Percentiles rank a stretch among this genome's conserved stretches.
phyloP scores from a whole-genome alignment of 1,140 invertebrate genomes.

The Charaxes varanes region DNA sequence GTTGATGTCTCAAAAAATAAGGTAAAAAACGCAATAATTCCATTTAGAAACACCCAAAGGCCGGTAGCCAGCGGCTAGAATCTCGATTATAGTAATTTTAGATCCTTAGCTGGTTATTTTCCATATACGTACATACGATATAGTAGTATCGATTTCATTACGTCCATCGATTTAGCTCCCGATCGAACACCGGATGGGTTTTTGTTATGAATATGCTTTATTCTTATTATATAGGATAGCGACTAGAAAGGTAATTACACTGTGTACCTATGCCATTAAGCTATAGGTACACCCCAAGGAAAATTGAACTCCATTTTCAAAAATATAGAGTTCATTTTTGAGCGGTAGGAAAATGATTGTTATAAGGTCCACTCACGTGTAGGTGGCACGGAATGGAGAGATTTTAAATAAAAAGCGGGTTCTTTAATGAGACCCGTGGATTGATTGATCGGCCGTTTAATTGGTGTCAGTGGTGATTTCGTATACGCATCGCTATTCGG shows the following conservation, averaged over 20 bases:
- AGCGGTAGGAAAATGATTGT: not conserved
- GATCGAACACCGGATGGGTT: slow-evolving; percentile 47
- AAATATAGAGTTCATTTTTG: slow-evolving; percentile 12
- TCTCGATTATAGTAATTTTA: slow-evolving; percentile 60
- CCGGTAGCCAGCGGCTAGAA: slow-evolving; percentile 36
- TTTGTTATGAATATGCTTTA: slow-evolving; percentile 45
- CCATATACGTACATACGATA: slow-evolving; percentile 27
- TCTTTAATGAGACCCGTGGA: slow-evolving; percentile 38
- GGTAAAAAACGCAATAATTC: too few species aligned
- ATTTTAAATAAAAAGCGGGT: slow-evolving; percentile 46
- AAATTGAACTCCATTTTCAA: slow-evolving; percentile 13
- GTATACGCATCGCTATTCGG: slow-evolving; percentile 20
- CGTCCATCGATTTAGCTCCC: slow-evolving; percentile 51
- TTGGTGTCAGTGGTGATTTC: slow-evolving; percentile 39
- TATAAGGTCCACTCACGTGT: slow-evolving; percentile 27
- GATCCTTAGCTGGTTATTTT: slow-evolving; percentile 32
- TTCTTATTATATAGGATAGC: slow-evolving; percentile 43
- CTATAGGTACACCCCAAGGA: not conserved
- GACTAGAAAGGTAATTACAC: slow-evolving; percentile 55
- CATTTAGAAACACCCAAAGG: too few species aligned
- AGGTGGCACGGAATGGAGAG: slow-evolving; percentile 40
- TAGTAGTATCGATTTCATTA: slow-evolving; percentile 65
- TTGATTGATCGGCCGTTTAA: slow-evolving; percentile 53
- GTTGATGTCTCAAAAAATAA: too few species aligned
- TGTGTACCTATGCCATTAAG: slow-evolving; percentile 35